Percentiles rank a stretch among this genome's conserved stretches.
phyloP scores from a whole-genome alignment of 1,140 invertebrate genomes.

The Heliothis virescens region DNA sequence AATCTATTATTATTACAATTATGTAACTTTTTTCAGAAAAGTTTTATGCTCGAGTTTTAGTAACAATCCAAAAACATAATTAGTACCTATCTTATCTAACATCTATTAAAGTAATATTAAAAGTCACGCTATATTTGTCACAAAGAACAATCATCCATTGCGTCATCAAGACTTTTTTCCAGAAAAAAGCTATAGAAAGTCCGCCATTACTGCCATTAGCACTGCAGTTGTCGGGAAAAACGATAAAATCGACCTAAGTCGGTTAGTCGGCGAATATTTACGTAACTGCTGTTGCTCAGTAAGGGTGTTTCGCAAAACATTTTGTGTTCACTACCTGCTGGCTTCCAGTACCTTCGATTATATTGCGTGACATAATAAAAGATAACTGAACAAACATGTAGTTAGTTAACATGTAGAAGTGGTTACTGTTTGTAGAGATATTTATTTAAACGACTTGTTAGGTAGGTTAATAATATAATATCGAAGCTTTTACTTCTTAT shows the following conservation, averaged over 20 bases:
- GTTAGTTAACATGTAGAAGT: not conserved
- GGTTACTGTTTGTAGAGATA: not conserved
- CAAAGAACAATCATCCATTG: no score
- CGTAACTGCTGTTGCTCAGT: not conserved
- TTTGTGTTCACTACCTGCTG: slow-evolving; percentile 18
- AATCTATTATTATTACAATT: no score
- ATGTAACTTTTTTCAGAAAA: no score
- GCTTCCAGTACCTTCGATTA: slow-evolving; percentile 25
- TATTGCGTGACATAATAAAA: slow-evolving; percentile 20
- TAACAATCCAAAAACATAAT: no score
- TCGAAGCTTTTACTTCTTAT: not conserved
- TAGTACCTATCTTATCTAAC: no score
- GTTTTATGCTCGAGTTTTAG: no score
- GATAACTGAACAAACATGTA: not conserved
- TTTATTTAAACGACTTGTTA: not conserved
- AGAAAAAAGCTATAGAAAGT: not conserved
- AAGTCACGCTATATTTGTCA: no score
- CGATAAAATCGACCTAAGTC: slow-evolving; percentile 24
- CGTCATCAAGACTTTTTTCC: not conserved
- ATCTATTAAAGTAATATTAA: no score
- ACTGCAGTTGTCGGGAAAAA: slow-evolving; percentile 17
- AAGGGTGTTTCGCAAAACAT: slow-evolving; percentile 39
- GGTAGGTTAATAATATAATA: not conserved
- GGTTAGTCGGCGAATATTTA: slow-evolving; percentile 10
- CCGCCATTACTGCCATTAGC: not conserved